Conservation (phyloP, 2,888 invertebrate species). For the Apoda limacodes region DNA sequence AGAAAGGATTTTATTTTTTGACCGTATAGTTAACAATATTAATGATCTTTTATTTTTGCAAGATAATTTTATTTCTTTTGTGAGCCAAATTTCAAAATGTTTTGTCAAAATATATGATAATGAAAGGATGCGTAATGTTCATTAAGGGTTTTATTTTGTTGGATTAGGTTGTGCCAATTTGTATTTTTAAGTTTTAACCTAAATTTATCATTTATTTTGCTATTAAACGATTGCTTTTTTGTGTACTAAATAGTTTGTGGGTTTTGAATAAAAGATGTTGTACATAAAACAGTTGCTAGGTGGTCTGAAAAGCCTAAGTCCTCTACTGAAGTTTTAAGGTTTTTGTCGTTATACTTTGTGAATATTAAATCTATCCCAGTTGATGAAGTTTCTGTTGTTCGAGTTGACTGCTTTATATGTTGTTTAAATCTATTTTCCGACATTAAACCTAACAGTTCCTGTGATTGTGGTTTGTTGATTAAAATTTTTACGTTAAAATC, state of each 20-base stretch:
- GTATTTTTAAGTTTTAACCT: constrained; percentile 1
- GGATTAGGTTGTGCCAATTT: too few species aligned
- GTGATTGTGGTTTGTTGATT: neutral
- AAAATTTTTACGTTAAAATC: constrained; percentile 6
- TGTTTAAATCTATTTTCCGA: constrained; percentile 1
- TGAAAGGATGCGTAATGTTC: too few species aligned
- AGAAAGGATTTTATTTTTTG: too few species aligned
- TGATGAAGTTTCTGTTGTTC: constrained; percentile 1
- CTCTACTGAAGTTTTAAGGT: neutral
- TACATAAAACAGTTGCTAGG: too few species aligned
- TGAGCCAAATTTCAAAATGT: constrained; percentile 3
- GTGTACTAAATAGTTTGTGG: too few species aligned
- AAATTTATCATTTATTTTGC: constrained; percentile 1
- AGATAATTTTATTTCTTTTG: constrained; percentile 1
- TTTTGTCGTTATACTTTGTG: constrained; percentile 1
- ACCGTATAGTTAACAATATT: constrained; percentile 1
- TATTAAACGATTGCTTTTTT: too few species aligned
- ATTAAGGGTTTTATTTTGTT: too few species aligned
- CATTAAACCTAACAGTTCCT: neutral
- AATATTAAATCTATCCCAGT: constrained; percentile 6
- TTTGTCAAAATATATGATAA: too few species aligned
- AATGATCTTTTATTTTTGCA: constrained; percentile 5
- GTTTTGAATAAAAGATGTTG: too few species aligned
- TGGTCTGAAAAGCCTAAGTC: constrained; percentile 6
- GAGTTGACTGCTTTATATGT: constrained; percentile 4